These are phyloP conservation scores for Mustela lutreola DNA, from an alignment of 2,113 vertebrate genomes.

Conservation along the genomic window DNA sequence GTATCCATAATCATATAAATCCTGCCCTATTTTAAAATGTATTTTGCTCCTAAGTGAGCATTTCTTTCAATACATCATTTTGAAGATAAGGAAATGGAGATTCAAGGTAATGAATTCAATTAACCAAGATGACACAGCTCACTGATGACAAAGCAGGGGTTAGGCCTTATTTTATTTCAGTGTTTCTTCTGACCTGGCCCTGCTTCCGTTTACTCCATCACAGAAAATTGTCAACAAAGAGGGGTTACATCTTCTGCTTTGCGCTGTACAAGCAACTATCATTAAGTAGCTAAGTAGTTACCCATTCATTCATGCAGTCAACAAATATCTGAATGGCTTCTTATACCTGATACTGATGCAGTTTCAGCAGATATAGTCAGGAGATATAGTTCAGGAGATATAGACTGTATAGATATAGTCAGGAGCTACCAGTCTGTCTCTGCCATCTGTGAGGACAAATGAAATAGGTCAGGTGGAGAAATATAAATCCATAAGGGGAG, in stretches of 20 bases:
- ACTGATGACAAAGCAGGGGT: background rate
- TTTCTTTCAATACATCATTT: slow-evolving; percentile 6
- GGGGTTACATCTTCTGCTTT: background rate
- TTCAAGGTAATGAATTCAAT: background rate
- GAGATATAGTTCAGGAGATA: background rate
- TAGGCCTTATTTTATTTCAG: background rate
- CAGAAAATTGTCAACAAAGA: background rate
- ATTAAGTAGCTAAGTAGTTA: background rate
- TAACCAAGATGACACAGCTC: background rate
- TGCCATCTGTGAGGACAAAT: background rate
- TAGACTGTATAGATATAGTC: background rate
- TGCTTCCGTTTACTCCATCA: background rate
- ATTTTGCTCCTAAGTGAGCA: background rate
- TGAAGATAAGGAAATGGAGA: background rate
- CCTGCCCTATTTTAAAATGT: background rate
- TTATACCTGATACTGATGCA: background rate
- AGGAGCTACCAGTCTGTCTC: background rate
- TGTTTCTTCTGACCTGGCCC: background rate
- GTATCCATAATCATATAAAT: background rate
- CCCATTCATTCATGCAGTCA: background rate
- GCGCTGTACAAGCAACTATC: background rate
- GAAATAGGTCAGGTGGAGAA: background rate
- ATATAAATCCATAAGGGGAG: background rate
- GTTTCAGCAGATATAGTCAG: background rate
- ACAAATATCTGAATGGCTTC: background rate